Evolutionary conservation across 2,113 vertebrate species (phyloP), one percentile per base, ranked within the genome.

Genomic region (Daboia siamensis): DNA sequence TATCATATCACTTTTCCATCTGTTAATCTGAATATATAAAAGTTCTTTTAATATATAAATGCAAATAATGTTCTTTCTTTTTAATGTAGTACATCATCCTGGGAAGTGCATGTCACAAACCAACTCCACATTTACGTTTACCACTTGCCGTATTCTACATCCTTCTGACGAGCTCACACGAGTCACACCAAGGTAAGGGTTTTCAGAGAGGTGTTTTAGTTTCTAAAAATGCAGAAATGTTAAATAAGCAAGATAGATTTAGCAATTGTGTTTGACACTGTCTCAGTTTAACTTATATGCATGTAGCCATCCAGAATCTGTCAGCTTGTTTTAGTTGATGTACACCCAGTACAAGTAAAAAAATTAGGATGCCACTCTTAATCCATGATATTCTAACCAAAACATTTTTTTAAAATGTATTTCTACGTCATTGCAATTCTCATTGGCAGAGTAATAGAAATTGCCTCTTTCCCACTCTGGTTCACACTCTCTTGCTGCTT

Each of bases 81-180:
- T 96, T 44, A 8, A 95, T 97, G 55, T 96, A 99, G 99, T 98
- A 74, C 97, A 98, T 98, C 98, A 99, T 96, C 99, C 99, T 94
- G 99, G 99, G 95, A 99, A 99, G 97, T 99, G 99, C 97, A 98
- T 99, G 98, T 99, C 99, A 94, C 98, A 99, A 96, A 99, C 99
- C 92, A 99, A 98, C 97, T 99, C 99, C 96, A 99, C 99, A 91
- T 99, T 99, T 96, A 99, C 99, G 97, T 99, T 98, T 97, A 99
- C 99, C 96, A 99, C 99, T 96, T 99, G 99, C 97, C 98, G 99
- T 95, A 99, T 99, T 94, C 97, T 99, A 95, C 99, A 99, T 96
- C 99, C 99, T 56, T 99, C 99, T 1, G 99, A 99, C 92, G 98
- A 99, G 89, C 98, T 99, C 97, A 99, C 99, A 6, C 97, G 98